Base-by-base conservation (phyloP, 2,113 vertebrate genomes). In the Anguilla japonica region DNA sequence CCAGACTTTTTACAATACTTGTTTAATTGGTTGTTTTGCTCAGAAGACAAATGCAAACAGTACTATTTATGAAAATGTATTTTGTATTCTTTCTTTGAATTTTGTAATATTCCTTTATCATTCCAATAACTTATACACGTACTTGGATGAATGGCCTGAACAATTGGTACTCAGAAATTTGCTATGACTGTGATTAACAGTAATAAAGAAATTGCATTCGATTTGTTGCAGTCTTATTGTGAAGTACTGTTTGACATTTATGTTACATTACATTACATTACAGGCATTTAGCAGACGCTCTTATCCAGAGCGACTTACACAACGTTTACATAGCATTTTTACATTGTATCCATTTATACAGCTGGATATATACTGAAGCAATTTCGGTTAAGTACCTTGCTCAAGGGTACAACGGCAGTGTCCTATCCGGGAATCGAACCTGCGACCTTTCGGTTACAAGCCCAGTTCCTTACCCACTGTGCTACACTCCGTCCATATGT, bases 21-120 rank as follows among this genome's bases (percentile, higher is more conserved):
- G 87, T 90, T 85, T 88, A 75, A 88, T 85, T 81, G 8, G 60
- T 20, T 90, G 88, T 91, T 84, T 83, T 29, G 78, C 71, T 41
- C 84, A 87, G 82, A 86, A 83, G 80, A 89, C 15, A 75, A 87
- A 88, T 88, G 87, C 90, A 88, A 86, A 89, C 82, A 88, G 87
- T 41, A 86, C 86, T 93, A 91, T 94, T 94, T 93, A 94, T 92
- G 84, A 56, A 90, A 82, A 87, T 80, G 85, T 26, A 81, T 94
- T 96, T 95, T 95, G 85, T 94, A 94, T 91, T 87, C 90, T 93
- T 93, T 87, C 88, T 92, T 87, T 85, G 84, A 92, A 87, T 93
- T 95, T 96, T 95, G 89, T 94, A 94, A 92, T 92, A 90, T 89
- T 91, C 29, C 88, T 90, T 89, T 90, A 86, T 71, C 85, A 85